Evolutionary conservation across 2,888 invertebrate species (phyloP), one percentile per base, ranked within the genome.

Genomic region (Plutella xylostella): DNA sequence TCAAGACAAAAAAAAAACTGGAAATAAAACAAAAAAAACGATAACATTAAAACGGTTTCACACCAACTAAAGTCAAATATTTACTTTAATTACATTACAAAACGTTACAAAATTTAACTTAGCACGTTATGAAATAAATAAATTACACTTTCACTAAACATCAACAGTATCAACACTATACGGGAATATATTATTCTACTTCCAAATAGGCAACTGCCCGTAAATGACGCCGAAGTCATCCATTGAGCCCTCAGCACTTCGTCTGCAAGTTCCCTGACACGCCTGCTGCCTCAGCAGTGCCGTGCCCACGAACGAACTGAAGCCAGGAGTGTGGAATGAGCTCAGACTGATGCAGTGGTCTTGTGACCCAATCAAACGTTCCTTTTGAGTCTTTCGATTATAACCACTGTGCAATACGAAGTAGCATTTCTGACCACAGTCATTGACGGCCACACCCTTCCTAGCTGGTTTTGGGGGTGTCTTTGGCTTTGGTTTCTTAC

Each of bases 321-420:
- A 72, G 55, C 82, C 82, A 4, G 80, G 82, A 45, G 68, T 55
- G 51, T 83, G 82, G 53, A 78, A 82, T 3, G 78, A 70, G 50
- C 78, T 79, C 15, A 79, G 30, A 53, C 78, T 78, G 35, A 70
- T 75, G 1, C 82, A 80, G 45, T 65, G 71, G 2, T 59, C 47
- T 31, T 56, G 54, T 42, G 82, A 56, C 37, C 53, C 38, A 3
- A 53, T 46, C 12, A 74, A 20, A 33, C 82, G 63, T 19, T 74
- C 57, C 14, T 60, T 59, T 0, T 72, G 69, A 31, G 74, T 68
- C 25, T n/a, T n/a, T n/a, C n/a, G n/a, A 50, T 73, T 79, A 37
- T 58, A 57, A 28, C 43, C 51, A 30, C 61, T 52, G 43, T 57
- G 67, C 19, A 69, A 33, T 48, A 48, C 69, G 48, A 80, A 83